phyloP scores from a whole-genome alignment of 2,113 vertebrate species.

The Ursus arctos region DNA sequence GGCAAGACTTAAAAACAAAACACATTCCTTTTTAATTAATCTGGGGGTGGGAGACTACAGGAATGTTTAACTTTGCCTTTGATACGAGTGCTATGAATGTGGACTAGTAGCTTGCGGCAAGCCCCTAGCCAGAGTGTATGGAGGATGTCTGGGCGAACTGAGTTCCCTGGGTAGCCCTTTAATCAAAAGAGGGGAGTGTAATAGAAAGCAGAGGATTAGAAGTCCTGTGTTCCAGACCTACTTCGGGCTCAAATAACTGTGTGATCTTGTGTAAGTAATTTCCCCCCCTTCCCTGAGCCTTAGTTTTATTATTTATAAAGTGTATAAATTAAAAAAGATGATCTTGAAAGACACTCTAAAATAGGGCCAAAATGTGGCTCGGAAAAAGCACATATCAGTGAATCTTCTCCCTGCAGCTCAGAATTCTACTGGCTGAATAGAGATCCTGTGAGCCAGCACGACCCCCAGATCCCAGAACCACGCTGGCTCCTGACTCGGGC shows the following conservation, averaged over 20 bases:
- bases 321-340: not conserved
- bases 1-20: not conserved
- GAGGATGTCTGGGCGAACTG: not conserved
- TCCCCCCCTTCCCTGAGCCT: not conserved
- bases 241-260: not conserved
- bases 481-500: accelerated
- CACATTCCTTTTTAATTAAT: constrained; percentile 16
- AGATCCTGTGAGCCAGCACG: too few relatives aligned
- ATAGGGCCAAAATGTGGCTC: not conserved
- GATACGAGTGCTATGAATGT: not conserved
- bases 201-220: not conserved
- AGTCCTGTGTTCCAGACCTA: not conserved
- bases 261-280: not conserved
- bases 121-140: not conserved
- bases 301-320: not conserved
- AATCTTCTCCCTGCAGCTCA: not conserved
- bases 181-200: not conserved
- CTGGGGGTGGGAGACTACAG: not conserved
- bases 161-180: not conserved
- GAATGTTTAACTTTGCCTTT: not conserved
- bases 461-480: not conserved
- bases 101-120: not conserved
- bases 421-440: not conserved
- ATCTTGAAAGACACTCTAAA: not conserved
- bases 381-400: not conserved